Conservation (phyloP, 2,113 vertebrate species). For the Balaeniceps rex region DNA sequence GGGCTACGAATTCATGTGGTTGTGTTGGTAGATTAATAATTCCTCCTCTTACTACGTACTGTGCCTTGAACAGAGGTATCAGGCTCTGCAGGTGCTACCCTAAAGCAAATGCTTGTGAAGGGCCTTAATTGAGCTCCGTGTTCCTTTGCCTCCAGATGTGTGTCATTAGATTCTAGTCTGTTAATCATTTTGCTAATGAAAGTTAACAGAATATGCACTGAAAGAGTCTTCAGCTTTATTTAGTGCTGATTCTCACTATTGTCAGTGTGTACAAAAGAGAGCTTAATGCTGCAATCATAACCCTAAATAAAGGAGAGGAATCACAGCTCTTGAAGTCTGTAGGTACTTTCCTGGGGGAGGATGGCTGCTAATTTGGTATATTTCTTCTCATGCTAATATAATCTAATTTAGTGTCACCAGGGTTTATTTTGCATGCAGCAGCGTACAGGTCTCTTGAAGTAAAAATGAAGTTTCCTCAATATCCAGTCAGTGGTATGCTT, state of each 20-base stretch:
- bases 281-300: neutral
- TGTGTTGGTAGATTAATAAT: neutral
- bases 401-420: neutral
- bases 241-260: neutral
- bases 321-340: neutral
- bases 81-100: neutral
- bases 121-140: neutral
- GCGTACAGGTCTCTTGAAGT: neutral
- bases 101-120: neutral
- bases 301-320: neutral
- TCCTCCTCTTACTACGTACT: neutral
- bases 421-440: neutral
- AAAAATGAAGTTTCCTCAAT: neutral
- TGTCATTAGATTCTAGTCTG: neutral
- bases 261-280: neutral
- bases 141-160: neutral
- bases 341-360: neutral
- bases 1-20: neutral
- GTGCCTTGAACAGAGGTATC: neutral
- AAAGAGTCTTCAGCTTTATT: neutral
- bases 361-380: neutral
- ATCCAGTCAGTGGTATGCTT: neutral
- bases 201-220: neutral
- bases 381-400: neutral
- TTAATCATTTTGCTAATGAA: neutral